These are phyloP conservation scores for Deilephila porcellus DNA, from an alignment of 2,888 invertebrate species.

Conservation along the genomic window DNA sequence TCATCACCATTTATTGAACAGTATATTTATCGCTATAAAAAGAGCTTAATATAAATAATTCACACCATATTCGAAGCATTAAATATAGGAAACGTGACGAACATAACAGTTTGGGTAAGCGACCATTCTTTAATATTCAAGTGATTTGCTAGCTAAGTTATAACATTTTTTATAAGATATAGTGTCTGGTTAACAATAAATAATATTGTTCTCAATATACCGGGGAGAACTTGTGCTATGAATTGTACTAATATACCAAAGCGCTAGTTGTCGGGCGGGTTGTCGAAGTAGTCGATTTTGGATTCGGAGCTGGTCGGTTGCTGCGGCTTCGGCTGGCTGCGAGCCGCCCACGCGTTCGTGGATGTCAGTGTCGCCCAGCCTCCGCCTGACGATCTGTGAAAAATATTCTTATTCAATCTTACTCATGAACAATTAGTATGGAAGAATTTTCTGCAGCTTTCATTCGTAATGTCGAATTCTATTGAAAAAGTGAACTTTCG, in stretches of 20 bases:
- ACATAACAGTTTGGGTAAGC: no score
- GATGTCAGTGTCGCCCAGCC: slow-evolving; percentile 81
- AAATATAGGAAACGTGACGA: no score
- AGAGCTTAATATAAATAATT: no score
- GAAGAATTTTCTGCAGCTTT: background rate
- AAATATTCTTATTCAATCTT: background rate
- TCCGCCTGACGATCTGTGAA: slow-evolving; percentile 51
- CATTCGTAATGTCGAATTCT: no score
- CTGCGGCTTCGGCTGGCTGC: slow-evolving; percentile 55
- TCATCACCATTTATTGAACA: no score
- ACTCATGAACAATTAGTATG: background rate
- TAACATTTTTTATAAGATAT: slow-evolving; percentile 5
- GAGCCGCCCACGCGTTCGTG: slow-evolving; percentile 75
- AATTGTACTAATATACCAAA: slow-evolving; percentile 9
- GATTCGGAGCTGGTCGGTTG: slow-evolving; percentile 43
- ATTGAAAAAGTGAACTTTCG: no score
- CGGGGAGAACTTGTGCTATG: slow-evolving; percentile 16
- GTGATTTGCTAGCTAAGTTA: slow-evolving; percentile 4
- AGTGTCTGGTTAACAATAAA: background rate
- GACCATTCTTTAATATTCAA: background rate
- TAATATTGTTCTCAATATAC: slow-evolving; percentile 14
- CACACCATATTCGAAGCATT: no score
- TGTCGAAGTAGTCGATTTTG: slow-evolving; percentile 82
- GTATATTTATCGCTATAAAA: no score
- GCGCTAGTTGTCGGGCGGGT: slow-evolving; percentile 73